These are phyloP conservation scores for Oikopleura albicans DNA, from an alignment of 23 tunicate genomes.

Conservation along the genomic window DNA sequence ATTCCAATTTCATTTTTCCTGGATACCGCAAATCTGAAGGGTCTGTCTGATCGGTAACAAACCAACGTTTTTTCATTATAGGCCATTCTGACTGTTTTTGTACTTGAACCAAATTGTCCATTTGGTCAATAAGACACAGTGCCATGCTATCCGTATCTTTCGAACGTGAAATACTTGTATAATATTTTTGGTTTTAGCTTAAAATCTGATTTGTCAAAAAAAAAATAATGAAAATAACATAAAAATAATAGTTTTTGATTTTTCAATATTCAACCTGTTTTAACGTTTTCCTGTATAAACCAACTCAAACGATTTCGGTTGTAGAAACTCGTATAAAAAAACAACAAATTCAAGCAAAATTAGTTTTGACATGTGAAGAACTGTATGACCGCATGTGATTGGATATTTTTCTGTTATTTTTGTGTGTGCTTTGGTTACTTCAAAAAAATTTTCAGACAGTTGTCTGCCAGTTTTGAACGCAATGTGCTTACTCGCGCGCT, in stretches of 20 bases:
- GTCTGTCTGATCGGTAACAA: not conserved
- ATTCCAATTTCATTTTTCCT: not conserved
- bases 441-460: no score
- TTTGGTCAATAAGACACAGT: not conserved
- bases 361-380: not conserved
- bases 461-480: no score
- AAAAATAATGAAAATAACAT: no score
- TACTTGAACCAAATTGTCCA: not conserved
- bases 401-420: not conserved
- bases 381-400: not conserved
- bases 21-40: not conserved
- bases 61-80: not conserved
- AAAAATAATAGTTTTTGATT: no score
- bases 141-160: not conserved
- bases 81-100: not conserved
- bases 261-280: no score
- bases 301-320: not conserved
- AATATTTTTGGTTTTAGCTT: no score
- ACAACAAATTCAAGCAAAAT: not conserved
- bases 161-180: no score
- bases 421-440: no score
- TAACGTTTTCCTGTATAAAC: no score
- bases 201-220: no score
- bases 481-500: no score
- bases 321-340: not conserved